Percentiles rank a stretch among this genome's conserved stretches.
Conservation (phyloP, 2,797 vertebrate genomes). For the Botia kubotai region DNA sequence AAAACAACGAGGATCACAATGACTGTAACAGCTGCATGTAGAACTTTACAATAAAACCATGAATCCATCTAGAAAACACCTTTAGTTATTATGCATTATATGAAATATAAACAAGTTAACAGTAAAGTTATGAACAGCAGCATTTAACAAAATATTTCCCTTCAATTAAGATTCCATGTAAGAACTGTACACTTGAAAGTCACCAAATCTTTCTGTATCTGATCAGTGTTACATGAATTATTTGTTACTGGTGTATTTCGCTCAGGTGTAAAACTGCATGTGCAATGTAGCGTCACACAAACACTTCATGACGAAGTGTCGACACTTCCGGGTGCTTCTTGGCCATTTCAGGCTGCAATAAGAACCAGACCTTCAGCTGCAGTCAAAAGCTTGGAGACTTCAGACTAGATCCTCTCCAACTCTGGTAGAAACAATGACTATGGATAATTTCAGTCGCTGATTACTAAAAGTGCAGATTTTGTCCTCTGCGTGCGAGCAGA, state of each 20-base stretch:
- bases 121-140: background rate
- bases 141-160: background rate
- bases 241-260: background rate
- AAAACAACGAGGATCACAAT: background rate
- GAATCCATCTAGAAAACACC: background rate
- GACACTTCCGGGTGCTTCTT: background rate
- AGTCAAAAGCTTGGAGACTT: background rate
- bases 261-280: background rate
- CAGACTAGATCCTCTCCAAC: background rate
- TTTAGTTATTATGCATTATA: too few relatives aligned
- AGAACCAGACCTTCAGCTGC: background rate
- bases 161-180: background rate
- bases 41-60: background rate
- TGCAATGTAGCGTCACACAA: background rate
- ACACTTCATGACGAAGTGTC: background rate
- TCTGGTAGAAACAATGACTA: background rate
- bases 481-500: constrained; percentile 11
- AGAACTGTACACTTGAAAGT: background rate
- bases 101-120: background rate
- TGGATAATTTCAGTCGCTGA: background rate
- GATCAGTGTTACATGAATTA: background rate
- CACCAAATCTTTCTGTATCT: background rate
- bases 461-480: background rate
- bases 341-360: background rate
- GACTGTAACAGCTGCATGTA: background rate